Evolutionary conservation across 2,797 vertebrate genomes (phyloP), one percentile per base, ranked within the genome.

Genomic region (Diglossa cyanea): DNA sequence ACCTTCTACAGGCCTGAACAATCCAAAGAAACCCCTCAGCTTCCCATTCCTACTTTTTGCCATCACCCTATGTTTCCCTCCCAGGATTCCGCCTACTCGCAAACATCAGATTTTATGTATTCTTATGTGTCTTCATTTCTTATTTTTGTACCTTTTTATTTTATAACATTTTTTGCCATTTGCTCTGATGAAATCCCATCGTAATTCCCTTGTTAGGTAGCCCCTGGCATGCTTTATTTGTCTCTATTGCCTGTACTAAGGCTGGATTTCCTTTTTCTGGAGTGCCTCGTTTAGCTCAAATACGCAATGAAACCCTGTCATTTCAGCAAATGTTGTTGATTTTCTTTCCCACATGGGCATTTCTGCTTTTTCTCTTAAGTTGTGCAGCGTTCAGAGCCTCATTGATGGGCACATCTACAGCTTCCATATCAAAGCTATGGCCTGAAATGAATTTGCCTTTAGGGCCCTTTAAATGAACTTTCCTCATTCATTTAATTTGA

Each of bases 191-290:
- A 96, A 95, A 95, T 93, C 91, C 84, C 88, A 78, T 75, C 82
- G 58, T 94, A 95, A 94, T 94, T 93, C 93, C 76, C 70, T 50
- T 84, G 91, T 95, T 91, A 91, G 76, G 76, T 93, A 96, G 91
- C 86, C 66, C 58, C 90, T 95, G 93, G 83, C 93, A 86, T 70
- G 83, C 62, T 84, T 90, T 80, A 47, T 4, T 91, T 48, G 68
- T 57, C 74, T 58, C 81, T 71, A 45, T 55, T 82, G 92, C 78
- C 68, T 86, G 51, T 1, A 2, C 47, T 94, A 85, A 89, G 61
- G 83, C 78, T 91, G 89, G 87, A 94, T 96, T 96, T 97, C 91
- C 89, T 67, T 80, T 78, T 65, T 55, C 72, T 93, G 60, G 95
- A 95, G 92, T 57, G 50, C 28, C 23, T 39, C 0, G 5, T 72